A percentile compares a stretch with the other conserved stretches of the same genome.
Conservation (phyloP, 37 sponge, comb jelly and placozoan genomes). For the Chondrilla cf. caribensis region DNA sequence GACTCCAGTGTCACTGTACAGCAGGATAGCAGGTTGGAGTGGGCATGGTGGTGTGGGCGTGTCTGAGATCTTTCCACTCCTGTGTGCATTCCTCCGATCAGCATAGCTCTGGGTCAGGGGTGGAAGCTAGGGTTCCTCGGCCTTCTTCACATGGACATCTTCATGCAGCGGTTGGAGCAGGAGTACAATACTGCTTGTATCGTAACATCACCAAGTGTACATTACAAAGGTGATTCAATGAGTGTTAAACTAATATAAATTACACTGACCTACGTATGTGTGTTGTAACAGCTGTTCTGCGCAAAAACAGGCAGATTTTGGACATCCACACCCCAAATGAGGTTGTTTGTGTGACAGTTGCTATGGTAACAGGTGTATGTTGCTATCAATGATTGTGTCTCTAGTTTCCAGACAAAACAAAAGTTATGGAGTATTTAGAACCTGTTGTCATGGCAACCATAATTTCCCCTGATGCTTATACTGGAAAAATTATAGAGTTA, state of each 20-base stretch:
- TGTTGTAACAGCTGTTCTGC: background rate
- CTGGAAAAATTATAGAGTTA: conserved; percentile 58
- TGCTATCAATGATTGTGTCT: background rate
- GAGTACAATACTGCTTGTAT: conserved; percentile 84
- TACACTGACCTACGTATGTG: background rate
- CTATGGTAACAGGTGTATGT: background rate
- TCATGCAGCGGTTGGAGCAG: conserved; percentile 91
- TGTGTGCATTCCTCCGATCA: conserved; percentile 28
- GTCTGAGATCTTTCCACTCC: too few relatives aligned
- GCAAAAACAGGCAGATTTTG: background rate
- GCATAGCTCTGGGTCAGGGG: conserved; percentile 87
- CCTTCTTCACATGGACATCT: conserved; percentile 92
- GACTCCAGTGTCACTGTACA: conserved; percentile 77
- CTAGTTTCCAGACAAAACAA: conserved; percentile 50
- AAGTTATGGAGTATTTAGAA: conserved; percentile 52
- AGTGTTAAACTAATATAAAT: background rate
- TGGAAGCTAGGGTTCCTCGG: conserved; percentile 96
- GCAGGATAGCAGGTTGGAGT: conserved; percentile 17
- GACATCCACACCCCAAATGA: conserved; percentile 2
- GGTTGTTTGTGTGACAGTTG: background rate
- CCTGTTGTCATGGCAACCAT: conserved; percentile 82
- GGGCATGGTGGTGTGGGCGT: background rate
- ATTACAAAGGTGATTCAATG: conserved; percentile 74
- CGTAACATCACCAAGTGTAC: conserved; percentile 87
- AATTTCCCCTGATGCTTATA: conserved; percentile 69